These are phyloP conservation scores for Ornithoptera alexandrae DNA, from an alignment of 2,888 invertebrate genomes.

Conservation along the genomic window DNA sequence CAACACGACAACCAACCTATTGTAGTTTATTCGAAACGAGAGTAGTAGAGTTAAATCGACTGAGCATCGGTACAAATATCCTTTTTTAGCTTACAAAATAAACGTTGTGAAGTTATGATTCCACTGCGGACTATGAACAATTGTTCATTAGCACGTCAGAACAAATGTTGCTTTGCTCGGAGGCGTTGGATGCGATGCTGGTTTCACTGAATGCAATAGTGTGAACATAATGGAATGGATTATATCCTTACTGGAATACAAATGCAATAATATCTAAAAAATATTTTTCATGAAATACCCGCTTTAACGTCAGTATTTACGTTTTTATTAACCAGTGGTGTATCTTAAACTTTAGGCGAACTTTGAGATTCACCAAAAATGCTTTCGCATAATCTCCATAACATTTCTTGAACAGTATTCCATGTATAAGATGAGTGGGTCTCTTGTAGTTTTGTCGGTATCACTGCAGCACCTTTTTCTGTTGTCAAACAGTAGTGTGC, in stretches of 20 bases:
- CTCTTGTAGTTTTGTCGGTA: too few species aligned
- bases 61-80: neutral
- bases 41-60: neutral
- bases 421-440: too few species aligned
- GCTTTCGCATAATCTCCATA: too few species aligned
- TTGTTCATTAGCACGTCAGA: constrained; percentile 66
- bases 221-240: neutral
- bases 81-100: constrained; percentile 6
- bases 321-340: neutral
- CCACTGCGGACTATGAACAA: constrained; percentile 52
- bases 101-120: constrained; percentile 11
- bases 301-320: neutral
- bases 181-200: constrained; percentile 53
- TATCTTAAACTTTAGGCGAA: neutral
- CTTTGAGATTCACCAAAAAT: too few species aligned
- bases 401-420: too few species aligned
- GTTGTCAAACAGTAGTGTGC: too few species aligned
- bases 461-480: too few species aligned
- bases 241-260: too few species aligned
- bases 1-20: too few species aligned
- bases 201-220: constrained; percentile 34
- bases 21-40: neutral
- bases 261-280: too few species aligned
- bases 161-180: constrained; percentile 54
- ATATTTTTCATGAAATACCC: neutral